Evolutionary conservation across 2,797 vertebrate genomes (phyloP), one percentile per base, ranked within the genome.

Genomic region (Nyctalus aviator): DNA sequence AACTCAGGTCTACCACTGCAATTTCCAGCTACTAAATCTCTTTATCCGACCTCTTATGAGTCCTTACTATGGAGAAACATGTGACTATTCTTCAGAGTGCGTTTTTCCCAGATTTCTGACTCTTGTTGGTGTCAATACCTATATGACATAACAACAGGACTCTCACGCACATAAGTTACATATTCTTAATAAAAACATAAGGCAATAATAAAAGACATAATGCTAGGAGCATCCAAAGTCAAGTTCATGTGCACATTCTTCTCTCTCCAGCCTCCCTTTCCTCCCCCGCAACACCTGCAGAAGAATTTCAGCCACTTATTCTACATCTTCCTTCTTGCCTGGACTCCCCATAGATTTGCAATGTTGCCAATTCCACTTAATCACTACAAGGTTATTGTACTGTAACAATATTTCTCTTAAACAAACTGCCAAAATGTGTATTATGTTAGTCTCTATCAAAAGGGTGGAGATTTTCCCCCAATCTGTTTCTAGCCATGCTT

Each of bases 351-450:
- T 32, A 48, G 55, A 77, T 53, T 23, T 75, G 59, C 37, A 44
- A 21, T 57, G 4, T 12, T 97, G 69, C 83, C 86, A 95, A 1
- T 37, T 90, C 64, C 75, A 92, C 48, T 50, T 72, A 48, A 64
- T 92, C 37, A 30, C 15, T 62, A 55, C 92, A 35, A 69, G 86
- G 91, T 96, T 77, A 92, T 72, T 53, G 75, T 30, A 59, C 77
- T 93, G 84, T 95, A 90, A 64, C 95, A 94, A 76, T 75, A 93
- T 93, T 97, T 97, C 95, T 96, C 95, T 93, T 84, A 96, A 73
- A 89, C 76, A 94, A 94, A 76, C 64, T 72, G 95, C 73, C 94
- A 90, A 81, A 91, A 88, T 94, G 41, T 88, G 94, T 95, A 75
- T 92, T 90, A 87, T 73, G 95, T 97, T 93, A 87, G 71, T 90